A percentile compares a stretch with the other conserved stretches of the same genome.
Evolutionary conservation across 1,140 invertebrate species (phyloP).

Genomic region (Diachasmimorpha longicaudata): DNA sequence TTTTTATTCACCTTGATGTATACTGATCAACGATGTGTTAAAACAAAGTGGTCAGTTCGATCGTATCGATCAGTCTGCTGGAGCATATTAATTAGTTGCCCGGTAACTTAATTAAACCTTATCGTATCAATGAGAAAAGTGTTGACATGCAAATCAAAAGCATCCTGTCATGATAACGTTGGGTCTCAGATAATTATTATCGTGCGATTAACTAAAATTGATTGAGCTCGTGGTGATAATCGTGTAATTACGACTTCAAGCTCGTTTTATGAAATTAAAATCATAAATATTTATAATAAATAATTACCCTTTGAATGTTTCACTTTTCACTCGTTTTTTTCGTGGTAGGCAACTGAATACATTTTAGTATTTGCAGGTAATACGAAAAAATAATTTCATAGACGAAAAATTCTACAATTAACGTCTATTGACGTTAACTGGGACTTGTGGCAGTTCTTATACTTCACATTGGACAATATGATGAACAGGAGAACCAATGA

Average conservation of each 20-base stretch:
- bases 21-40: constrained; percentile 30
- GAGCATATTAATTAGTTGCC: constrained; percentile 47
- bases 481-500: background rate
- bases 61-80: constrained; percentile 28
- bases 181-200: constrained; percentile 21
- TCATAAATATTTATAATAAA: too few species aligned
- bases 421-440: too few species aligned
- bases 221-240: background rate
- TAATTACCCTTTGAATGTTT: too few species aligned
- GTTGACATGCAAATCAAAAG: constrained; percentile 49
- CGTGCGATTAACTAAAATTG: constrained; percentile 21
- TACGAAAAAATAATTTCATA: too few species aligned
- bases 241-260: background rate
- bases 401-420: too few species aligned
- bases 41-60: constrained; percentile 31
- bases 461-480: too few species aligned
- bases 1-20: background rate
- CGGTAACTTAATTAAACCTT: constrained; percentile 49
- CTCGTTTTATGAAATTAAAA: too few species aligned
- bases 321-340: too few species aligned
- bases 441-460: too few species aligned
- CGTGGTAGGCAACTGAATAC: too few species aligned
- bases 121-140: constrained; percentile 37
- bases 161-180: constrained; percentile 26
- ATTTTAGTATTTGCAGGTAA: too few species aligned